Percentiles rank a stretch among this genome's conserved stretches.
Evolutionary conservation across 2,888 invertebrate species (phyloP).

Genomic region (Acanthoscelides obtectus): DNA sequence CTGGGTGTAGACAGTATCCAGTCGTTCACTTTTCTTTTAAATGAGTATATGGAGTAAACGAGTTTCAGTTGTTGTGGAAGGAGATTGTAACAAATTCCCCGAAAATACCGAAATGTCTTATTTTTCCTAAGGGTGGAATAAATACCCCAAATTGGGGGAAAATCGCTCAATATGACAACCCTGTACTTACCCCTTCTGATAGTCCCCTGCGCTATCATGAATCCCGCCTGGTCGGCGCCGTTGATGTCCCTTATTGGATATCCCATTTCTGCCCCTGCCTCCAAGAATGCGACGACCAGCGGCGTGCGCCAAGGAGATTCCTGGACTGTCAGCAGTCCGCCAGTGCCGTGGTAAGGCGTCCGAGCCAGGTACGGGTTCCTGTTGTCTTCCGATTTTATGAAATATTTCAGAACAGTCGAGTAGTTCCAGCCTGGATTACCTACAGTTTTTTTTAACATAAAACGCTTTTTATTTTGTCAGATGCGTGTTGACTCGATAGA

Average conservation of each 20-base stretch:
- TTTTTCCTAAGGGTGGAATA: too few species aligned
- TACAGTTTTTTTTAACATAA: too few species aligned
- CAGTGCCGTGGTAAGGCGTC: constrained; percentile 64
- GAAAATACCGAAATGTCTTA: too few species aligned
- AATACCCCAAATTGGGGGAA: too few species aligned
- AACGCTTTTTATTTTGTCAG: too few species aligned
- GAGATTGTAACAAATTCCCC: too few species aligned
- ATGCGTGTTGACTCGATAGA: too few species aligned
- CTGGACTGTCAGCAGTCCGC: constrained; percentile 70
- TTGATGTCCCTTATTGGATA: constrained; percentile 71
- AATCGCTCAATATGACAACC: too few species aligned
- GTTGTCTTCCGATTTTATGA: constrained; percentile 86
- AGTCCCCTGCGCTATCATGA: constrained; percentile 84
- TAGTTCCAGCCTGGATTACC: constrained; percentile 91
- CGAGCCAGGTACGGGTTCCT: constrained; percentile 75
- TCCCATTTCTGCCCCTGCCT: constrained; percentile 77
- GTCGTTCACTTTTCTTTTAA: too few species aligned
- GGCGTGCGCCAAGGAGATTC: constrained; percentile 83
- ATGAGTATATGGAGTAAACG: too few species aligned
- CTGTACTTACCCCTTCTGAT: constrained; percentile 60
- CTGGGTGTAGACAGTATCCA: too few species aligned
- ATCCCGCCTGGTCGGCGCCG: constrained; percentile 72
- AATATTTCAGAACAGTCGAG: constrained; percentile 78
- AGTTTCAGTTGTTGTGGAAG: too few species aligned
- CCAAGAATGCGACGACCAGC: constrained; percentile 74